Base-by-base conservation (phyloP, 2,113 vertebrate genomes). In the Rhadina sibilatrix region DNA sequence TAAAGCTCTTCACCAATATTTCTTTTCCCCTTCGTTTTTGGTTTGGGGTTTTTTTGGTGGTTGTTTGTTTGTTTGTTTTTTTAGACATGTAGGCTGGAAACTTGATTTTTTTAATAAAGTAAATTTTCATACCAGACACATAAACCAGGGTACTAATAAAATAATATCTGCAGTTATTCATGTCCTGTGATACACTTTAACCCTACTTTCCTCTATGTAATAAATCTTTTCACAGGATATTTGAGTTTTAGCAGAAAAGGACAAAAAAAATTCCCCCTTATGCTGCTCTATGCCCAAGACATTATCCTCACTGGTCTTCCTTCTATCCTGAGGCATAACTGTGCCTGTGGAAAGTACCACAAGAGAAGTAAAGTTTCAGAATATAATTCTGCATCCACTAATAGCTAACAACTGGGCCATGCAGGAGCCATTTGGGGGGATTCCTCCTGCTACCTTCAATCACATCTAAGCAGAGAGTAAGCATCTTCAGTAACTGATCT, bases 261-360 rank as follows among this genome's bases (percentile, higher is more conserved):
- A n/a, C 5, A 74, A 63, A 71, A 49, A 49, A 3, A 5, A 46
- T 24, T 7, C 19, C 22, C 20, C 10, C 40, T 6, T 31, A 30
- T 69, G 27, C 31, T 71, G n/a, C 35, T 21, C 4, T 47, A 12
- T 60, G 42, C 10, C 21, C 25, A 46, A 65, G 12, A 44, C 15
- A 57, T 83, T 57, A 40, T 49, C 10, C 17, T 83, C 59, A n/a
- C 4, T 25, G 19, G 11, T 71, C 27, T 53, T 92, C 35, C 38
- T 75, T 83, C 46, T 11, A 56, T n/a, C 40, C n/a, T 17, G 31
- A 70, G 50, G 35, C 30, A 78, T 38, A 74, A 70, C 33, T 16
- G 35, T 52, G 9, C 23, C 60, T 0, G 0, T 60, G 46, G 86
- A 11, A 5, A 68, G 19, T 28, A 53, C 14, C 14, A 30, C 1